phyloP scores from a whole-genome alignment of 2,888 invertebrate genomes.

The Lucinisca nassula region DNA sequence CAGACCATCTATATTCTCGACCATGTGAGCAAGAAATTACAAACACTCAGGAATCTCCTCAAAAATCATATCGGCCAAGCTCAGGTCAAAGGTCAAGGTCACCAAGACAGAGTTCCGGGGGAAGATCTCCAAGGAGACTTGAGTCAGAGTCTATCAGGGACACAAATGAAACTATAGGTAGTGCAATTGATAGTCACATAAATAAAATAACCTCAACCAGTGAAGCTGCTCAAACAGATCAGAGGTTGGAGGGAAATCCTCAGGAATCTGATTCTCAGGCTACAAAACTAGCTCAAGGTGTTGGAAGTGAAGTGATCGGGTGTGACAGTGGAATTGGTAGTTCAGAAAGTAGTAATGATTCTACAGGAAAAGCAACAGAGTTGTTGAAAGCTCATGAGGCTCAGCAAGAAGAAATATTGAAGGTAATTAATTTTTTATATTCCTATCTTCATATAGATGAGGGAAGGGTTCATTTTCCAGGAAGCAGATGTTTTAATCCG shows the following conservation, averaged over 20 bases:
- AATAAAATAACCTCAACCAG: neutral
- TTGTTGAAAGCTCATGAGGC: neutral
- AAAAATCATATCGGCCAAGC: constrained; percentile 3
- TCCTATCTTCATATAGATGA: no score
- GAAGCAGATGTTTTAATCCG: no score
- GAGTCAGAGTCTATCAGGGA: neutral
- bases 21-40: neutral
- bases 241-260: neutral
- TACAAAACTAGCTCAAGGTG: neutral
- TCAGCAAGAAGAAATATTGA: neutral
- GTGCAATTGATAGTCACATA: neutral
- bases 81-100: constrained; percentile 34
- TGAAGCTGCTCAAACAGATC: neutral
- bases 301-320: constrained; percentile 28
- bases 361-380: neutral
- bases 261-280: constrained; percentile 7
- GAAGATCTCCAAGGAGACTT: constrained; percentile 22
- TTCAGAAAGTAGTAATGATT: constrained; percentile 82
- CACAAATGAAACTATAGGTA: neutral
- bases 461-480: no score
- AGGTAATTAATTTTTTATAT: neutral
- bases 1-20: neutral
- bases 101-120: constrained; percentile 18
- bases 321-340: constrained; percentile 83
- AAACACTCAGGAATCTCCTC: constrained; percentile 13